Evolutionary conservation across 2,113 vertebrate genomes (phyloP), one percentile per base, ranked within the genome.

Genomic region (Galeopterus variegatus): DNA sequence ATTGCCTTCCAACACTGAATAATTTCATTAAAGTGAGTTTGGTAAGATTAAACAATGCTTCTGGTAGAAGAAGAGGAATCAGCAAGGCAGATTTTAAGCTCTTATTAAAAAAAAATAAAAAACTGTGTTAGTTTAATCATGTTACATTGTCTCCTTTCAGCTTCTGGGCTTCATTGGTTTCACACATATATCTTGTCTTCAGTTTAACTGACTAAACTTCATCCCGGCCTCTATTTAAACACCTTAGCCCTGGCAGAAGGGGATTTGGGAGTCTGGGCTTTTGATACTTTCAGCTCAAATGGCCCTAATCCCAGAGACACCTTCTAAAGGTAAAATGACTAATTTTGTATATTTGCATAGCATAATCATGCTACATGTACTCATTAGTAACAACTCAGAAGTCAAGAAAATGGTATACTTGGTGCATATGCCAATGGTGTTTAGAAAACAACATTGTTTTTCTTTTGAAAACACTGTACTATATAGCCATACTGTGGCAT

Each of bases 231-330:
- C 8, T 31, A 9, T 1, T 8, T 41, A 33, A 67, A 1, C 24
- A 36, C 31, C n/a, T 75, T 18, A 77, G 7, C 3, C 62, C 36
- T 95, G 19, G 8, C 12, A 76, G 48, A 88, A 85, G 50, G 15
- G 0, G 31, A 15, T 48, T 90, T 41, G 1, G 8, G 26, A 73
- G 9, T 6, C 62, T 84, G 26, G 18, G n/a, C 19, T 69, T 82
- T 36, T 97, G 56, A 56, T 56, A 31, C n/a, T 75, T 90, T 62
- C 18, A 86, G 19, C 83, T 69, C 31, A 17, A 72, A 75, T 81
- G n/a, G 4, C 5, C 18, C 1, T 19, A 31, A 4, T 12, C 52
- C 19, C 54, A 13, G 33, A 1, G 28, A 17, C n/a, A 15, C 1
- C 19, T 67, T 75, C 50, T 41, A 84, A 84, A 83, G 7, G 1